Base-by-base conservation (phyloP, 2,797 vertebrate genomes). In the Pangasius mekongensis region DNA sequence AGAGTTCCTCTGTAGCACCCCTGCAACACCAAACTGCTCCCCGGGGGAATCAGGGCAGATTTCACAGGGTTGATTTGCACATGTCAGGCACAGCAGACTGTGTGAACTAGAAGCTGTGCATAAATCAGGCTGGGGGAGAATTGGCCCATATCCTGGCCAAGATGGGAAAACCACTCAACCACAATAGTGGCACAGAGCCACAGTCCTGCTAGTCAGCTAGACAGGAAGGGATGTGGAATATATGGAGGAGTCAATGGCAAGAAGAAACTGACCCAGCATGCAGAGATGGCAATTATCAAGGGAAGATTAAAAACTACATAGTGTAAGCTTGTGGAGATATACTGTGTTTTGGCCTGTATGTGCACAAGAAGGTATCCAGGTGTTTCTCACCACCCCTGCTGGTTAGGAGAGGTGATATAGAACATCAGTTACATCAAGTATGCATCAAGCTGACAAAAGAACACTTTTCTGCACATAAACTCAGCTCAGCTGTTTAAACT, bases 91-190 rank as follows among this genome's bases (percentile, higher is more conserved):
- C 66, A 16, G 54, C 54, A 81, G 30, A 56, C n/a, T 58, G 18
- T 62, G 36, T 60, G 33, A 64, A 47, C 62, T 84, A 30, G 14
- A 84, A 33, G n/a, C 83, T 67, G 64, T 54, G 62, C n/a, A 69
- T 84, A 84, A 69, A 84, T 84, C 64, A 69, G 36, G 43, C 43
- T 67, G 10, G 43, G 18, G 13, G 43, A 33, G 10, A 3, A 54
- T 33, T 84, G 49, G 47, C 64, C 64, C 18, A 84, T 69, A 84
- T 84, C 43, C 62, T 69, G 20, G 8, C 64, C n/a, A 84, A 52
- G n/a, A 84, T 84, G 18, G 30, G 64, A 84, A 84, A 69, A 84
- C 64, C 30, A 36, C 14, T 84, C 43, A 84, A 84, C 83, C 83
- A 84, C 56, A 84, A 54, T 83, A 84, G 43, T 52, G 16, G 66